Base-by-base conservation (phyloP, 1,140 invertebrate species). In the Brachionus koreanus region DNA sequence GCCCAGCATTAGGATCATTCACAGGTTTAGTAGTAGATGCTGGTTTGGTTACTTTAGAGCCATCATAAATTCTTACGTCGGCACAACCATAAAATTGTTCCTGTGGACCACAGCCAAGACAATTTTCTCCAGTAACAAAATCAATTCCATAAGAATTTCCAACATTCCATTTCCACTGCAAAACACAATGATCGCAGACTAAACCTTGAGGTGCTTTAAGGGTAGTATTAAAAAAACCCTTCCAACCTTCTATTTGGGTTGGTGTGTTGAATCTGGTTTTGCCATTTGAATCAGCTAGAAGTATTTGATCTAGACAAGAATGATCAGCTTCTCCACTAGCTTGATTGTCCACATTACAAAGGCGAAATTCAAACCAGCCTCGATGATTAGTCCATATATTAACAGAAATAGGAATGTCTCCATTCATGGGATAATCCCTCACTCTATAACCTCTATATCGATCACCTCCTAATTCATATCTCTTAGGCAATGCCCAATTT, bases 161-260 rank as follows among this genome's bases (percentile, higher is more conserved):
- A 42, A 42, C 37, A 42, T 72, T 72, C 35, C 37, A 72, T 72
- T 72, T 72, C 67, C 67, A 72, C 87, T 87, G 87, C 13, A 89
- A 84, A 1, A 88, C 85, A 83, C 88, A 89, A 25, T 85, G 86
- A 13, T 83, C 63, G 82, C 88, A 89, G 9, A 35, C 83, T 0
- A 89, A 82, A 79, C 83, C 83, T 12, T 69, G 6, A 10, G 87
- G 87, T 3, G 87, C 65, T 13, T 75, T 5, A 3, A 81, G 42
- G 72, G 84, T 43, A 19, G 81, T 43, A 52, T 46, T 37, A 10
- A 69, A 46, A 39, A 16, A 19, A 1, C 23, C 23, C 13, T 33
- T 23, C 13, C 19, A 33, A 29, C 23, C 37, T 42, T 72, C 35
- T 7, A 72, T 16, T 29, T 72, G n/a, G 6, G 3, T 46, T 19